These are phyloP conservation scores for Hippoglossus hippoglossus DNA, from an alignment of 2,797 vertebrate genomes.

Conservation along the genomic window DNA sequence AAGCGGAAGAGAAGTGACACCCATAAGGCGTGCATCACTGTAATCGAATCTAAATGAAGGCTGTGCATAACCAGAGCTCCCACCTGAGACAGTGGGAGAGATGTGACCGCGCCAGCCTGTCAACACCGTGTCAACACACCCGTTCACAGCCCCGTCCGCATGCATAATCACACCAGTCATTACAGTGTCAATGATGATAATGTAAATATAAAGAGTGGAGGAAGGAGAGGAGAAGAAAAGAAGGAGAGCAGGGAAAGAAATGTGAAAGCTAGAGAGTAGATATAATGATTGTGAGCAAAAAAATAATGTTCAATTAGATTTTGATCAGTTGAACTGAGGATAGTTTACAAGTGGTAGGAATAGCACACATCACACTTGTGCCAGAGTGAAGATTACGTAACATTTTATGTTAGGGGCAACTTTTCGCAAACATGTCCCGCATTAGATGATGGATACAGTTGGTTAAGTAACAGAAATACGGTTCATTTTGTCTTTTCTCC, in stretches of 20 bases:
- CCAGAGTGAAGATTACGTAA: constrained; percentile 1
- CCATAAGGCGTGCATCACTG: constrained; percentile 86
- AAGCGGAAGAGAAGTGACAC: constrained; percentile 90
- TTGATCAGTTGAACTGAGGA: constrained; percentile 39
- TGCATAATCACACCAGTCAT: constrained; percentile 87
- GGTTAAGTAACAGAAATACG: neutral
- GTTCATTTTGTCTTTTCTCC: neutral
- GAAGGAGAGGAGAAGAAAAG: constrained; percentile 46
- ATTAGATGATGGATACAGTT: neutral
- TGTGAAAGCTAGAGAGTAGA: constrained; percentile 30
- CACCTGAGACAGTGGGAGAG: constrained; percentile 85
- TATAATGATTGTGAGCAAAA: constrained; percentile 43
- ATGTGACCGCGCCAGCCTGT: constrained; percentile 83
- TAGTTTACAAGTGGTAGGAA: constrained; percentile 19
- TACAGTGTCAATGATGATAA: constrained; percentile 83
- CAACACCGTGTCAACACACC: constrained; percentile 84
- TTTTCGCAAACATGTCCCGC: constrained; percentile 18
- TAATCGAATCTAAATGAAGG: constrained; percentile 90
- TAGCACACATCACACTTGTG: constrained; percentile 18
- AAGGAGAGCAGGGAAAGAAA: constrained; percentile 27
- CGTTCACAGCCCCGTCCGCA: constrained; percentile 80
- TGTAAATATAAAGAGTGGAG: constrained; percentile 83
- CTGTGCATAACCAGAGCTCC: constrained; percentile 80
- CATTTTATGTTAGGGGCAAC: constrained; percentile 2
- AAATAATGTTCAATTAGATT: constrained; percentile 55